Percentiles rank a stretch among this genome's conserved stretches.
phyloP scores from a whole-genome alignment of 2,113 vertebrate species.

The Gallinago media region DNA sequence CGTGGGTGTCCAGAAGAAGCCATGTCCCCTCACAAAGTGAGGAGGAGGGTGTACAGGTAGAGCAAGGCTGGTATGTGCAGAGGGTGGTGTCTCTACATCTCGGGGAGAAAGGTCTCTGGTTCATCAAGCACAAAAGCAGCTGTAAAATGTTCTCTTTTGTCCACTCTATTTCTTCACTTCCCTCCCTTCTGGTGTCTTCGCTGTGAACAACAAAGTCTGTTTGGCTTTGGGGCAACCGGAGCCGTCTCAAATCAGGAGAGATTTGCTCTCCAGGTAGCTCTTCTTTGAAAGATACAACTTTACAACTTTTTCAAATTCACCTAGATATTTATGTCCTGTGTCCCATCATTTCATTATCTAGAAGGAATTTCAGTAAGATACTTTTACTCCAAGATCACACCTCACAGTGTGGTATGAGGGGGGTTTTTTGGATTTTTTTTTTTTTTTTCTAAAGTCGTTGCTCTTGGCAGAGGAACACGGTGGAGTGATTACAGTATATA shows the following conservation, averaged over 20 bases:
- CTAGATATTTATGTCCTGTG: background rate
- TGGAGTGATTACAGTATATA: background rate
- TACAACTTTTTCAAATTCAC: background rate
- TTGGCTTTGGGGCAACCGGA: background rate
- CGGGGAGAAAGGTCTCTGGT: background rate
- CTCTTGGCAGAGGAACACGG: background rate
- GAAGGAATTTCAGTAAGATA: background rate
- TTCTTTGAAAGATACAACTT: background rate
- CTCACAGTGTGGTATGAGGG: background rate
- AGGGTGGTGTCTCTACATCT: background rate
- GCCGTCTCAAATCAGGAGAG: background rate
- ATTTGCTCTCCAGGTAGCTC: background rate
- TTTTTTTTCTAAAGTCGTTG: background rate
- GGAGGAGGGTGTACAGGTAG: background rate
- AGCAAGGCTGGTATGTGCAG: accelerated
- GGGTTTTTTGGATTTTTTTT: accelerated
- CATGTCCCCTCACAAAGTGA: background rate
- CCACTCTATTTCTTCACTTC: background rate
- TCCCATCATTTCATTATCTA: background rate
- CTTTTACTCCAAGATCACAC: background rate
- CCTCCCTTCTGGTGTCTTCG: background rate
- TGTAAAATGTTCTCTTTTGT: background rate
- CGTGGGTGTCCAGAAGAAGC: background rate
- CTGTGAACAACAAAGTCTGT: background rate
- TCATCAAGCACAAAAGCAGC: background rate